Conservation (phyloP, 2,113 vertebrate species). For the Macrotus californicus region DNA sequence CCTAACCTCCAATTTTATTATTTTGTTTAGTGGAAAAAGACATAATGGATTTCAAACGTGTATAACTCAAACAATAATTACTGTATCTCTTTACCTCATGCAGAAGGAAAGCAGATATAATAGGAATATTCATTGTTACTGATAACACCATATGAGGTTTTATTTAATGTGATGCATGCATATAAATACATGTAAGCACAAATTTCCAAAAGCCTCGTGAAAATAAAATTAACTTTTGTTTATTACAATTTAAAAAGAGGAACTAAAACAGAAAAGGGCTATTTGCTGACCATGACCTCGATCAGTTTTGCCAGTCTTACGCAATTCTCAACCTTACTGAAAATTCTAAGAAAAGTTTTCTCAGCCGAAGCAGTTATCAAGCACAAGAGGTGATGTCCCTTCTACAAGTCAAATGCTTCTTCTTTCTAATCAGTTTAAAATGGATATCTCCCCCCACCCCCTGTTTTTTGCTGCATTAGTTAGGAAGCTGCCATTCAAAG, state of each 20-base stretch:
- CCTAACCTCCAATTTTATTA: neutral
- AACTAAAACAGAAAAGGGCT: neutral
- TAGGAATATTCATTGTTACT: neutral
- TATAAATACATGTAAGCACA: accelerated
- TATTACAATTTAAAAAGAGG: neutral
- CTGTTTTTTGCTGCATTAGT: neutral
- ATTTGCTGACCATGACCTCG: neutral
- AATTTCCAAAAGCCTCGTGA: neutral
- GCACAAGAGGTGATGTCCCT: neutral
- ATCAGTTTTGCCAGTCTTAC: neutral
- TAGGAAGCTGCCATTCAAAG: constrained; percentile 27
- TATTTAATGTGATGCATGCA: neutral
- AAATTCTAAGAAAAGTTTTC: neutral
- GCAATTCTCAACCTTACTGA: neutral
- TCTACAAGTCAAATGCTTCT: constrained; percentile 46
- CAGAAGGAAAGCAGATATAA: neutral
- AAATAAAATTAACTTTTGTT: neutral
- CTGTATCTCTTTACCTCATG: neutral
- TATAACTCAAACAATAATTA: neutral
- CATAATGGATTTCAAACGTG: neutral
- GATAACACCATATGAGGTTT: neutral
- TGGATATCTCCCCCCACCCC: neutral
- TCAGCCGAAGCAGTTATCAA: constrained; percentile 20
- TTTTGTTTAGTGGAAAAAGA: neutral
- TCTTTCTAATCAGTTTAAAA: constrained; percentile 57